Evolutionary conservation across 2,113 vertebrate species (phyloP).

Genomic region (Pelvicachromis taeniatus): DNA sequence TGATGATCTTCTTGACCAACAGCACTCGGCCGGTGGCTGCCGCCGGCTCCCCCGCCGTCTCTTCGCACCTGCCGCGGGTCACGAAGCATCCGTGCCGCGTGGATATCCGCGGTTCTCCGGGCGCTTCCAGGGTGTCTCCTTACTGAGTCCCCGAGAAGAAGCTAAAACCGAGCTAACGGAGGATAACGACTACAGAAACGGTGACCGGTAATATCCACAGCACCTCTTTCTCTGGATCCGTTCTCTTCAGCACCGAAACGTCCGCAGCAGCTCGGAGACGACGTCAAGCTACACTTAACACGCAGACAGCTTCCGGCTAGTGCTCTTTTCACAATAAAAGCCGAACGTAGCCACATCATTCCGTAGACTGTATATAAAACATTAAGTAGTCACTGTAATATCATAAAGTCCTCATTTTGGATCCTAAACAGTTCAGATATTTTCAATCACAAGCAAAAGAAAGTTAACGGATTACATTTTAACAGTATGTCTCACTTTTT

Average conservation of each 20-base stretch:
- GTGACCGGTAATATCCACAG: not conserved
- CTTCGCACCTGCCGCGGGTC: constrained; percentile 66
- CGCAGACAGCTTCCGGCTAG: not conserved
- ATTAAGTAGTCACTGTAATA: not conserved
- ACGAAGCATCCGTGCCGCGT: constrained; percentile 73
- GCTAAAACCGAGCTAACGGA: not conserved
- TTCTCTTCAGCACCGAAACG: not conserved
- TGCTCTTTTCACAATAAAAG: not conserved
- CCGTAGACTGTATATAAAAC: not conserved
- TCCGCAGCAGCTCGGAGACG: not conserved
- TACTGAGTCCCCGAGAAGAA: constrained; percentile 7
- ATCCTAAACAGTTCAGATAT: not conserved
- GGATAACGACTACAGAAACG: not conserved
- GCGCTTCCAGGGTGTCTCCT: constrained; percentile 68
- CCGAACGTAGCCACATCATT: not conserved
- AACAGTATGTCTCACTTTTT: no score
- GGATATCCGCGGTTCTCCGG: constrained; percentile 68
- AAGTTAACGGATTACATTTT: no score
- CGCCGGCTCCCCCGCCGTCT: constrained; percentile 53
- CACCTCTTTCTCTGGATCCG: not conserved
- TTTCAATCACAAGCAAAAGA: no score
- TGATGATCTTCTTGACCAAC: constrained; percentile 77
- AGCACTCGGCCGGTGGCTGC: constrained; percentile 63
- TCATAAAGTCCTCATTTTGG: not conserved
- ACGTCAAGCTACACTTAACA: not conserved